A percentile compares a stretch with the other conserved stretches of the same genome.
These are phyloP conservation scores for Myrmecobius fasciatus DNA, from an alignment of 2,113 vertebrate genomes.

Conservation along the genomic window DNA sequence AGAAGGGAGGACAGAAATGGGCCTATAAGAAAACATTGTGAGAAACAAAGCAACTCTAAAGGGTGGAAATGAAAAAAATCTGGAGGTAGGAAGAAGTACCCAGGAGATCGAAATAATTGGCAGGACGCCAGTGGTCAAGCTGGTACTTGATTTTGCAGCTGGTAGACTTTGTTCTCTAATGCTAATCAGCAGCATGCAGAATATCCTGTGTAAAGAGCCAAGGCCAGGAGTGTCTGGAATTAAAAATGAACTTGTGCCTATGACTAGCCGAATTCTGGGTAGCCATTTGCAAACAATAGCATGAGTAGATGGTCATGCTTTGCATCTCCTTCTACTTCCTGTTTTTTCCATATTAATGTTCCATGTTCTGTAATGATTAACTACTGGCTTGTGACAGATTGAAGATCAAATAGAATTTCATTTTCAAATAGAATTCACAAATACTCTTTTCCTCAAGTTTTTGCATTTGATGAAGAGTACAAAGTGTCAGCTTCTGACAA, in stretches of 20 bases:
- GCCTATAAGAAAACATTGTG: not conserved
- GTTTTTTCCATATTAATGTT: not conserved
- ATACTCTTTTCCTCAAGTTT: not conserved
- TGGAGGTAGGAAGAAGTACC: slow-evolving; percentile 3
- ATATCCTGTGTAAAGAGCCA: not conserved
- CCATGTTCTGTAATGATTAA: not conserved
- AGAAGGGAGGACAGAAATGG: not conserved
- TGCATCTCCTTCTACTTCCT: not conserved
- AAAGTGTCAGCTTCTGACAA: not conserved
- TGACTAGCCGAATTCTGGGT: not conserved
- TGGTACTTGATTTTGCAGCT: not conserved
- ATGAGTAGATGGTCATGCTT: not conserved
- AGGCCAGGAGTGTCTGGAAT: not conserved
- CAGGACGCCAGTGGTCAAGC: not conserved
- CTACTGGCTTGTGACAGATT: not conserved
- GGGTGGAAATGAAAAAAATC: not conserved
- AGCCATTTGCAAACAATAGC: not conserved
- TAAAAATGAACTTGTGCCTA: not conserved
- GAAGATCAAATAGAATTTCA: not conserved
- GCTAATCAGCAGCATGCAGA: not conserved
- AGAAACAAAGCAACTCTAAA: not conserved
- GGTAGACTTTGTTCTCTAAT: not conserved
- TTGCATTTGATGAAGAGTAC: not conserved
- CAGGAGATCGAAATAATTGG: not conserved
- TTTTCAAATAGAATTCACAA: not conserved